Evolutionary conservation across 2,113 vertebrate genomes (phyloP).

Genomic region (Mesoclemmys tuberculata): DNA sequence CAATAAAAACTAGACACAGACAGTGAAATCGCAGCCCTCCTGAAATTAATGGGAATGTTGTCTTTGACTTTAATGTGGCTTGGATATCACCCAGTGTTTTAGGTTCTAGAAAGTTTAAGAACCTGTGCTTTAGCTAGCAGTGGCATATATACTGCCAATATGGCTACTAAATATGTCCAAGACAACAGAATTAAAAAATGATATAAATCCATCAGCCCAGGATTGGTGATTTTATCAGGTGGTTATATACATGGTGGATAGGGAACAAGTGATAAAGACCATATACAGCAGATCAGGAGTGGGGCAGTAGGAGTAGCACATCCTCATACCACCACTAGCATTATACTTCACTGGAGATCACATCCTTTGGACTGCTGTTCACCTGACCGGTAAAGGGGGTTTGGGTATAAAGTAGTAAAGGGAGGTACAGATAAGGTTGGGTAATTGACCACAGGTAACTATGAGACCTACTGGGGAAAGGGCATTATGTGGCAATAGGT

Average conservation of each 20-base stretch:
- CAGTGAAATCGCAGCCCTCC: neutral
- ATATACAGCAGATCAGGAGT: neutral
- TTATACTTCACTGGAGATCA: neutral
- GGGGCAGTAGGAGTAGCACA: neutral
- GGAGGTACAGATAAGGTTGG: neutral
- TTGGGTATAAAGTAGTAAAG: neutral
- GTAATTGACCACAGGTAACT: neutral
- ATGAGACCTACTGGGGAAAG: neutral
- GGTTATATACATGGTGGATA: neutral
- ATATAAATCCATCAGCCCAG: neutral
- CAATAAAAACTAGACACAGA: neutral
- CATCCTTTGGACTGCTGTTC: neutral
- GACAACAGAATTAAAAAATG: neutral
- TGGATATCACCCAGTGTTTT: neutral
- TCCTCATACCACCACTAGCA: neutral
- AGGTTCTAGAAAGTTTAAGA: neutral
- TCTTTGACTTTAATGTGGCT: slow-evolving; percentile 21
- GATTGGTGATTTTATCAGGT: neutral
- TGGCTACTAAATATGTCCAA: too few species aligned
- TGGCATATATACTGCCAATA: neutral
- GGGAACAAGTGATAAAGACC: neutral
- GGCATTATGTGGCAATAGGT: neutral
- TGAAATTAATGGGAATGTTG: slow-evolving; percentile 2
- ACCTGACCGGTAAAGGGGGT: neutral
- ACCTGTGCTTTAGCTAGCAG: neutral